Percentiles rank a stretch among this genome's conserved stretches.
These are phyloP conservation scores for Crenichthys baileyi DNA, from an alignment of 2,797 vertebrate genomes.

Conservation along the genomic window DNA sequence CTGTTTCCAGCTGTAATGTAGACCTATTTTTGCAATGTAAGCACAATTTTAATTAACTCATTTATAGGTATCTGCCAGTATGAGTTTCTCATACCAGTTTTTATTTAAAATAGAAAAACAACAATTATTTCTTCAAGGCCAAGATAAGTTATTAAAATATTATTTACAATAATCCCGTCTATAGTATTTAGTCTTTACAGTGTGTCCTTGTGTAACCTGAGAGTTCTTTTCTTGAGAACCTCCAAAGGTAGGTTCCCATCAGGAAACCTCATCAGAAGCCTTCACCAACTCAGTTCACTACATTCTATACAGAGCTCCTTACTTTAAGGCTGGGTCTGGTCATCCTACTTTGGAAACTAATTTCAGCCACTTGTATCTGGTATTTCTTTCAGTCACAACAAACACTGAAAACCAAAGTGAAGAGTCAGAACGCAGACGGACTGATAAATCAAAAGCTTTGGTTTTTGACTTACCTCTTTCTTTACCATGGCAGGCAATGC, in stretches of 20 bases:
- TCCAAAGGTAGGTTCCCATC: background rate
- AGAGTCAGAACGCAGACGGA: background rate
- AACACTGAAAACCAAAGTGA: background rate
- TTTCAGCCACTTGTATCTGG: background rate
- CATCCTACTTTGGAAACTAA: background rate
- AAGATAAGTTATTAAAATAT: background rate
- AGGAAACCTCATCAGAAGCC: background rate
- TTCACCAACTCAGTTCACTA: background rate
- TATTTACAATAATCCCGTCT: background rate
- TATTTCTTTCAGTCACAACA: background rate
- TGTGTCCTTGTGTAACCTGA: too few species aligned
- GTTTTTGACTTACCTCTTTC: background rate
- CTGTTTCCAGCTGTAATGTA: slow-evolving; percentile 19
- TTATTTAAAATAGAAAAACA: too few species aligned
- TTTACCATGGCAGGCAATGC: background rate
- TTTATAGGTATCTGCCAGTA: background rate
- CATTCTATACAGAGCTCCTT: background rate
- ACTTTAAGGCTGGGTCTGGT: background rate
- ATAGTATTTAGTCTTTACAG: background rate
- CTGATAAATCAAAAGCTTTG: background rate
- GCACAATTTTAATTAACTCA: background rate
- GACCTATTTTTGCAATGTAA: slow-evolving; percentile 3
- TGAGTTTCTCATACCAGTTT: too few species aligned
- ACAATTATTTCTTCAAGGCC: too few species aligned
- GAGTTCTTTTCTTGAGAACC: background rate